Base-by-base conservation (phyloP, 1,140 invertebrate species). In the Drosophila subpulchrella region DNA sequence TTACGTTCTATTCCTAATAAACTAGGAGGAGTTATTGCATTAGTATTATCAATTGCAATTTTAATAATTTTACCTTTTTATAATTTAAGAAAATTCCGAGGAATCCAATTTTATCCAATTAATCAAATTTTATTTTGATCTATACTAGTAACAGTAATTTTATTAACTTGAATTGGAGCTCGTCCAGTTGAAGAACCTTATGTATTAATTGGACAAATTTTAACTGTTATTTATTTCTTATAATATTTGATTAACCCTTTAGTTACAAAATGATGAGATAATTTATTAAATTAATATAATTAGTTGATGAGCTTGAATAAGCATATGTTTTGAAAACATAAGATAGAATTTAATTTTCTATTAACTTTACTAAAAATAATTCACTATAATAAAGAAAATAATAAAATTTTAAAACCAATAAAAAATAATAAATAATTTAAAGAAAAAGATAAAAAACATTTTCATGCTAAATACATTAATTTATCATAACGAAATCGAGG, bases 111-210 rank as follows among this genome's bases (percentile, higher is more conserved):
- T 92, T 94, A 94, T 59, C 93, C 93, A 7, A 56, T 95, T 68
- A 94, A 94, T 85, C 93, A 95, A 95, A 91, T 94, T 77, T 75
- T 93, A 91, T 95, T 95, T 92, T 95, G 94, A 94, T 57, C 70
- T 61, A 92, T 95, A 92, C 48, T 94, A 63, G 85, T 75, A 36
- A 93, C 91, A 75, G 88, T 94, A 71, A 92, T 95, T 81, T 77
- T 95, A 90, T 92, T 95, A 93, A 95, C 94, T 3, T 95, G 95
- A 95, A 94, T 95, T 93, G 95, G 95, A 78, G 94, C 94, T 5
- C 93, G 93, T 81, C 93, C 94, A 32, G 94, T 95, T 24, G 94
- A 95, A 94, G 76, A 91, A 27, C 95, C 95, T 53, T 95, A 93
- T 93, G 94, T 95, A 91, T 55, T 93, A 63, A 92, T 93, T 76